Percentiles rank a stretch among this genome's conserved stretches.
These are phyloP conservation scores for Battus philenor DNA, from an alignment of 1,140 invertebrate species.

Conservation along the genomic window DNA sequence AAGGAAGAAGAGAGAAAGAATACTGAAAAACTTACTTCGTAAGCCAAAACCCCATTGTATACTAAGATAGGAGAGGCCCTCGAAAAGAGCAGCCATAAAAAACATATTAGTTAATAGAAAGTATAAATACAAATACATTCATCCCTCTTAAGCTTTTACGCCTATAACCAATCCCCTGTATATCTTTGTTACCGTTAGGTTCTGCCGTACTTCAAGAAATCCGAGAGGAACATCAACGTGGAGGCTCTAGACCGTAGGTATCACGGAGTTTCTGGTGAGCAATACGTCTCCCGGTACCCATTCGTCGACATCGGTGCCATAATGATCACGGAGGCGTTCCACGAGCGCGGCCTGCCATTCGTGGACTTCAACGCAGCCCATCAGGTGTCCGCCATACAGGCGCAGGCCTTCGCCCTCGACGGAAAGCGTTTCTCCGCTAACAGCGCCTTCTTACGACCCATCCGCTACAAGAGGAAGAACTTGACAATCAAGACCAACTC, in stretches of 20 bases:
- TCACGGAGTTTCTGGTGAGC: constrained; percentile 77
- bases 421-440: constrained; percentile 84
- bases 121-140: too few species aligned
- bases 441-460: constrained; percentile 84
- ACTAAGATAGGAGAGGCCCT: too few species aligned
- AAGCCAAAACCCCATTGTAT: too few species aligned
- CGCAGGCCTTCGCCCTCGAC: constrained; percentile 75
- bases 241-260: constrained; percentile 64
- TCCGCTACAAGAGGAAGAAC: constrained; percentile 81
- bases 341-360: constrained; percentile 74
- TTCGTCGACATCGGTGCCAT: constrained; percentile 77
- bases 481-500: constrained; percentile 82
- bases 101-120: too few species aligned
- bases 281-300: constrained; percentile 77
- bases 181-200: constrained; percentile 58
- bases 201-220: constrained; percentile 87
- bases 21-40: too few species aligned
- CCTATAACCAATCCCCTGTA: too few species aligned
- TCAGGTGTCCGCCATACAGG: constrained; percentile 76
- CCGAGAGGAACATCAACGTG: constrained; percentile 79
- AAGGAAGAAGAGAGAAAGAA: too few species aligned
- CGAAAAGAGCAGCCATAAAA: too few species aligned
- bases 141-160: too few species aligned
- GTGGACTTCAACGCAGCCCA: constrained; percentile 74
- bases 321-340: constrained; percentile 76